Evolutionary conservation across 2,888 invertebrate genomes (phyloP).

Genomic region (Drosophila leonis): DNA sequence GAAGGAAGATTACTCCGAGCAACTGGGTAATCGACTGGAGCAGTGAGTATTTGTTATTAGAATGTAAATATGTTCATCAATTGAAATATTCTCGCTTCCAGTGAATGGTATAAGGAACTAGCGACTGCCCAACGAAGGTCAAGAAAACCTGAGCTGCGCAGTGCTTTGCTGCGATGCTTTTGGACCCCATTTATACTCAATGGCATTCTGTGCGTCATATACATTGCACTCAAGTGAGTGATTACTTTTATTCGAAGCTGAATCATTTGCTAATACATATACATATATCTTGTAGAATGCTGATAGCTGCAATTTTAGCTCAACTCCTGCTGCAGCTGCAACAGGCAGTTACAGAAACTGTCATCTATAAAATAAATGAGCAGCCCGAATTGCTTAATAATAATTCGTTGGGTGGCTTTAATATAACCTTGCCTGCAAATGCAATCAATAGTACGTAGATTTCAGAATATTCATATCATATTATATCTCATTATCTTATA

Average conservation of each 20-base stretch:
- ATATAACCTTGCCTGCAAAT: conserved; percentile 42
- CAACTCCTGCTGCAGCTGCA: conserved; percentile 84
- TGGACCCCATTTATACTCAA: conserved; percentile 89
- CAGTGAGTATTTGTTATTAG: conserved; percentile 64
- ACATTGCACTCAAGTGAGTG: conserved; percentile 83
- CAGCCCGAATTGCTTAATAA: not conserved
- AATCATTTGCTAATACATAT: not conserved
- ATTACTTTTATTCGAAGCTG: not conserved
- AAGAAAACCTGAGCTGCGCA: conserved; percentile 88
- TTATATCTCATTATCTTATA: not conserved
- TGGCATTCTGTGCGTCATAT: conserved; percentile 87
- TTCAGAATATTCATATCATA: not conserved
- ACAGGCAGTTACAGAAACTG: conserved; percentile 19
- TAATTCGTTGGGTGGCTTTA: not conserved
- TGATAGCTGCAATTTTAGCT: conserved; percentile 83
- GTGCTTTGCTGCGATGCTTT: conserved; percentile 89
- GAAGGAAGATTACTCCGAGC: conserved; percentile 86
- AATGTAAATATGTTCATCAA: not conserved
- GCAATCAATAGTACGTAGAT: conserved; percentile 10
- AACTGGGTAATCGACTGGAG: conserved; percentile 84
- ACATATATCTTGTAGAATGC: conserved; percentile 74
- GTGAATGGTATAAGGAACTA: conserved; percentile 89
- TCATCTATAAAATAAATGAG: conserved; percentile 5
- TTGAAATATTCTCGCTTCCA: conserved; percentile 65
- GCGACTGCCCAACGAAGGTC: conserved; percentile 86